Conservation (phyloP, 92 coral and sea anemone species). For the Siderastrea radians region DNA sequence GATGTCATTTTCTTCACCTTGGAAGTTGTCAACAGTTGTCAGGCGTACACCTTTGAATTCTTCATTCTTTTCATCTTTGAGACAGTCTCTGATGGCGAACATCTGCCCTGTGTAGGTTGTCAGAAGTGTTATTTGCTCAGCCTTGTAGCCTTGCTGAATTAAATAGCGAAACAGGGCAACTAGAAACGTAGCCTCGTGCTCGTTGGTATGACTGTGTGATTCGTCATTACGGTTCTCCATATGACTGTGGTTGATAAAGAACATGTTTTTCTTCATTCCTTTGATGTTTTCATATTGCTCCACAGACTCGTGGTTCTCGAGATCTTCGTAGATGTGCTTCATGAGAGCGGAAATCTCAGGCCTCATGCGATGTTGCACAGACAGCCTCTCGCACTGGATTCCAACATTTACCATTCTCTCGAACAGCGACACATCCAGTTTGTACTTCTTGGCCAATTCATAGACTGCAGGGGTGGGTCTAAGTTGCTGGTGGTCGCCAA, state of each 20-base stretch:
- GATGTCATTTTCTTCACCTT: constrained; percentile 94
- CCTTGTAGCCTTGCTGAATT: constrained; percentile 83
- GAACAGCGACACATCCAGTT: constrained; percentile 87
- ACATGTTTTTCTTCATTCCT: constrained; percentile 84
- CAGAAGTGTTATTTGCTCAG: constrained; percentile 80
- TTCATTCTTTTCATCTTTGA: constrained; percentile 50
- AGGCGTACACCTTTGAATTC: constrained; percentile 59
- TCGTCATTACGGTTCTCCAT: constrained; percentile 74
- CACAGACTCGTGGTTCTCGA: constrained; percentile 80
- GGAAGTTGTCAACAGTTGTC: constrained; percentile 91
- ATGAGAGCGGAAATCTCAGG: constrained; percentile 89
- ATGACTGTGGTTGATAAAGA: constrained; percentile 81
- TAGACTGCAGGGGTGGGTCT: constrained; percentile 89
- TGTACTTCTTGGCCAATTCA: constrained; percentile 78
- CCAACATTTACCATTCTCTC: constrained; percentile 89
- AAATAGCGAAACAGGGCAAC: constrained; percentile 83
- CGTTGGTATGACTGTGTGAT: constrained; percentile 81
- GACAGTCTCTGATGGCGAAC: constrained; percentile 75
- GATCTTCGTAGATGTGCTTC: constrained; percentile 84
- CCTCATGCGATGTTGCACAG: constrained; percentile 96
- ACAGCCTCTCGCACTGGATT: constrained; percentile 71
- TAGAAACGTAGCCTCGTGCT: constrained; percentile 85
- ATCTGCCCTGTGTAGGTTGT: constrained; percentile 93
- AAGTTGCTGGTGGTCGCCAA: constrained; percentile 97
- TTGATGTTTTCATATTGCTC: constrained; percentile 73